Conservation (phyloP, 2,113 vertebrate species). For the Misgurnus mizolepis region DNA sequence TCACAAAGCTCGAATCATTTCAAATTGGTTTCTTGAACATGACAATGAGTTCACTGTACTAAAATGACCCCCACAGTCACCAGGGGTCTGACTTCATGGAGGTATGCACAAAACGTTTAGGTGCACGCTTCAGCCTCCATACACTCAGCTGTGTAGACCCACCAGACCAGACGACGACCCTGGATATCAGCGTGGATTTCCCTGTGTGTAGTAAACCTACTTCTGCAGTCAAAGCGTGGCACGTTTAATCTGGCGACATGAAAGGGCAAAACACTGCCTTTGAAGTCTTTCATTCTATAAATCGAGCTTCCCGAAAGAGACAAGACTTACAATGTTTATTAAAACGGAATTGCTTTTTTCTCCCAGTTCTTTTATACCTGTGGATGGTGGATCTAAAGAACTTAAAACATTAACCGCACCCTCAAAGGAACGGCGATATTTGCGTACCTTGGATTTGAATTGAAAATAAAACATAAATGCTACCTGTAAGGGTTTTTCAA, state of each 20-base stretch:
- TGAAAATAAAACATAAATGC: neutral
- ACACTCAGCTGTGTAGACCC: too few species aligned
- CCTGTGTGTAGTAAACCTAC: neutral
- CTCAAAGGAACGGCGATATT: constrained; percentile 13
- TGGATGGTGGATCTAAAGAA: constrained; percentile 26
- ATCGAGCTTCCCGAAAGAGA: constrained; percentile 44
- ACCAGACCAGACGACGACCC: neutral
- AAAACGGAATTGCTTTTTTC: constrained; percentile 39
- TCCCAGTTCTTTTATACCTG: constrained; percentile 27
- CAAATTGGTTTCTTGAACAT: too few species aligned
- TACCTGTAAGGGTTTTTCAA: neutral
- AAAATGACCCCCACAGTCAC: too few species aligned
- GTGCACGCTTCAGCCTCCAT: too few species aligned
- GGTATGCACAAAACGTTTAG: too few species aligned
- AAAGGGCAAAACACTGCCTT: constrained; percentile 55
- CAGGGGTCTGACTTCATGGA: too few species aligned
- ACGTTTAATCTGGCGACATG: constrained; percentile 52
- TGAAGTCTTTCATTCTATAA: constrained; percentile 60
- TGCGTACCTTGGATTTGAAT: constrained; percentile 3
- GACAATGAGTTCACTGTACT: too few species aligned
- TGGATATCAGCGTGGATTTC: constrained; percentile 28
- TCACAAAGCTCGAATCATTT: too few species aligned
- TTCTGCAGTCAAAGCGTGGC: constrained; percentile 24
- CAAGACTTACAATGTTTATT: constrained; percentile 40
- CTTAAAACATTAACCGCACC: constrained; percentile 42